Percentiles rank a stretch among this genome's conserved stretches.
phyloP scores from a whole-genome alignment of 2,888 invertebrate genomes.

The Glyphotaelius pellucidus region DNA sequence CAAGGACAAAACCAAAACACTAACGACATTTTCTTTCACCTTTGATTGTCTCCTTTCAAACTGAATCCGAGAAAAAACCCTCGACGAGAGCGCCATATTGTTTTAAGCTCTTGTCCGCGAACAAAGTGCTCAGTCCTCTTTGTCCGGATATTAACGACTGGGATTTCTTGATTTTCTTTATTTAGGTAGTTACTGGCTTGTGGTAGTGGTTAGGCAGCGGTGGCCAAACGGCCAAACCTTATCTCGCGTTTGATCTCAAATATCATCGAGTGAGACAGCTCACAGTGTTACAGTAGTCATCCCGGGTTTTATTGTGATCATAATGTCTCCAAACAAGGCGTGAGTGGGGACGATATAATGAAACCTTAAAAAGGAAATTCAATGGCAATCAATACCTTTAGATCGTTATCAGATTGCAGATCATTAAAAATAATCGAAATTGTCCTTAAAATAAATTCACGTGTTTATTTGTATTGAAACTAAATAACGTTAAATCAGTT shows the following conservation, averaged over 20 bases:
- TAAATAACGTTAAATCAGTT: background rate
- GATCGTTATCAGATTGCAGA: background rate
- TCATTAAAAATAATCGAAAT: background rate
- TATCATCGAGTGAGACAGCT: background rate
- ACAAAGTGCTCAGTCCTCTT: slow-evolving; percentile 37
- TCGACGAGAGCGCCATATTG: slow-evolving; percentile 47
- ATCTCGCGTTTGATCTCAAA: background rate
- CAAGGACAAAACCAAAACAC: slow-evolving; percentile 62
- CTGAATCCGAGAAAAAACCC: slow-evolving; percentile 46
- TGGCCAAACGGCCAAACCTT: background rate
- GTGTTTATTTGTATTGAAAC: background rate
- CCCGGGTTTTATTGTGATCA: background rate
- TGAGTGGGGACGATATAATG: background rate
- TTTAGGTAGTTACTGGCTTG: background rate
- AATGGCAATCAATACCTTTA: background rate
- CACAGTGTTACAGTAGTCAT: background rate
- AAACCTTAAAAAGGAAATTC: background rate
- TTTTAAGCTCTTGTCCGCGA: slow-evolving; percentile 53
- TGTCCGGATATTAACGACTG: slow-evolving; percentile 49
- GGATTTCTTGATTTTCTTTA: slow-evolving; percentile 39
- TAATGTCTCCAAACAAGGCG: background rate
- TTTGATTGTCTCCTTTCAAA: slow-evolving; percentile 51
- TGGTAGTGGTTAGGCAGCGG: background rate
- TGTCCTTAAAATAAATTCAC: background rate
- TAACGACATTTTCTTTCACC: slow-evolving; percentile 62